Evolutionary conservation across 2,888 invertebrate genomes (phyloP).

Genomic region (Pachliopta kotzebuea): DNA sequence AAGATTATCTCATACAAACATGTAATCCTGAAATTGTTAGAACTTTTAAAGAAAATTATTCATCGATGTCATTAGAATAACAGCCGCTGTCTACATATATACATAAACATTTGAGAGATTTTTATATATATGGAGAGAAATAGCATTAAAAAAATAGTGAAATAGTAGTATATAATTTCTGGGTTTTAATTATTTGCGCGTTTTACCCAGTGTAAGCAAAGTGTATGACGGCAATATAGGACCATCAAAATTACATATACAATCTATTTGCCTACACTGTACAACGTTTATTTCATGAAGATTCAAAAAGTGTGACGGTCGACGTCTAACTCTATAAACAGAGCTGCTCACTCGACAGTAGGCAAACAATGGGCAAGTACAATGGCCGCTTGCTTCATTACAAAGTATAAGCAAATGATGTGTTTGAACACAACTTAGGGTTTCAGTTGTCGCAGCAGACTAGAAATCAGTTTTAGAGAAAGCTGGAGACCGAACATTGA

Average conservation of each 20-base stretch:
- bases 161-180: too few species aligned
- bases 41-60: too few species aligned
- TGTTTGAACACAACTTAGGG: constrained; percentile 23
- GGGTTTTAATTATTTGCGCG: too few species aligned
- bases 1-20: not conserved
- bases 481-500: constrained; percentile 1
- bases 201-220: too few species aligned
- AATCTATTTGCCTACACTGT: constrained; percentile 8
- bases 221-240: too few species aligned
- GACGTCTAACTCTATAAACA: constrained; percentile 37
- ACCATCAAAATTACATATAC: not conserved
- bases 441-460: not conserved
- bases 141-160: too few species aligned
- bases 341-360: constrained; percentile 39
- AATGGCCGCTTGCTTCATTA: constrained; percentile 48
- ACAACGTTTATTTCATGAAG: constrained; percentile 21
- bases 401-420: constrained; percentile 52
- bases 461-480: not conserved
- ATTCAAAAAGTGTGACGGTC: constrained; percentile 21
- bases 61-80: too few species aligned
- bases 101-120: too few species aligned
- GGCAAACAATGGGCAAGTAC: constrained; percentile 53
- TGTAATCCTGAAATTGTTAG: not conserved
- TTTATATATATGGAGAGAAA: too few species aligned
- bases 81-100: too few species aligned